Base-by-base conservation (phyloP, 2,888 invertebrate species). In the Erynnis tages region DNA sequence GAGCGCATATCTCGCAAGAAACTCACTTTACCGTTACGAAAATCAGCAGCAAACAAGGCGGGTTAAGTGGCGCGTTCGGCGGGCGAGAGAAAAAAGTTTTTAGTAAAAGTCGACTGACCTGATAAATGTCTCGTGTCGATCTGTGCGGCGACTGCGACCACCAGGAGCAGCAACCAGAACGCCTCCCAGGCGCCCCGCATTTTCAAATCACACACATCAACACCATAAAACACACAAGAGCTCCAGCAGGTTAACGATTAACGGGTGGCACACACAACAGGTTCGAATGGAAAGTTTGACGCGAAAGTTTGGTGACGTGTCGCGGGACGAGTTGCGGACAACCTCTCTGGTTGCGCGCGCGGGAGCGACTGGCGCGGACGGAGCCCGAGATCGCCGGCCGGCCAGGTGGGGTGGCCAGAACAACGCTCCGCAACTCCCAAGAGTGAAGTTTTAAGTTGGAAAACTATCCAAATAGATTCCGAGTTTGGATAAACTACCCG, bases 181-280 rank as follows among this genome's bases (percentile, higher is more conserved):
- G 85, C 86, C 82, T 73, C 74, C 70, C 75, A 73, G 86, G 85
- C 88, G 84, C 79, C 74, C 82, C 81, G 79, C 88, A 88, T 88
- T 69, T 73, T 76, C 77, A 76, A 74, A 74, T 69, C 73, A 79
- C 79, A 75, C 86, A 84, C 87, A 86, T 86, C 79, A 80, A 88
- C 85, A 83, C 82, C 62, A 40, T 59, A 71, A 67, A 73, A 74
- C 74, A 76, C 76, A 68, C 67, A 71, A 71, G 71, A 55, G 57
- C 57, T 54, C 59, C 69, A 69, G 66, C 63, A 62, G 53, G 49
- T 55, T 37, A 19, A 37, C 19, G 56, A 60, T 34, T 53, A 59
- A 56, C 66, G 66, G 67, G 41, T 37, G 48, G 21, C 21, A 64
- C 69, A 62, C 62, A 69, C 59, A 56, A 61, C 46, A 37, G 34